Base-by-base conservation (phyloP, 2,113 vertebrate species). In the Vimba vimba region DNA sequence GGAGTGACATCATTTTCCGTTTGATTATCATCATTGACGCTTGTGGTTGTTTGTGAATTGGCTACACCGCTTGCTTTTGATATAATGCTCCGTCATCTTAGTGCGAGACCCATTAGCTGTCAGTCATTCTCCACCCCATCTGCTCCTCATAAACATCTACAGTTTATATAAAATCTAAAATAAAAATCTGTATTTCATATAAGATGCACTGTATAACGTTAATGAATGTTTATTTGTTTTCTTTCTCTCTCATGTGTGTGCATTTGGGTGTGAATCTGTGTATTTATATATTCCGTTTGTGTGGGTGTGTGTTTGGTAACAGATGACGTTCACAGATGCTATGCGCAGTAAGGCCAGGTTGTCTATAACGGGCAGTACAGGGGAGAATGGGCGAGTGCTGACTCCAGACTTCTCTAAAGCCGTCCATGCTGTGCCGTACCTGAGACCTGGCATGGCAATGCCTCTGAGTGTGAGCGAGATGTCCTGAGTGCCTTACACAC, bases 401-500 rank as follows among this genome's bases (percentile, higher is more conserved):
- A 96, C 95, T 96, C 96, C 96, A 95, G 96, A 96, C 94, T 97
- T 97, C 95, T 95, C 96, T 92, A 96, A 96, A 96, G 96, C 96
- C 95, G 95, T 97, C 95, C 96, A 97, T 95, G 96, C 96, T 94
- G 96, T 97, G 96, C 95, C 97, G 94, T 98, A 97, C 94, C 96
- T 99, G 95, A 97, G 97, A 96, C 96, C 97, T 96, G 97, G 97
- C 97, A 97, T 98, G 97, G 96, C 97, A 96, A 97, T 98, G 97
- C 98, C 96, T 96, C 97, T 97, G 97, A 97, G 97, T 96, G 96
- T 99, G 97, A 98, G 97, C 95, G 96, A 97, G 95, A 95, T 97
- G 94, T 98, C 95, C 94, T 98, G 97, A 98, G 97, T 99, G 98
- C 98, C 98, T 99, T 98, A 98, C 96, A 97, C 95, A 95, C 89